Conservation (phyloP, 2,113 vertebrate genomes). For the Hydropotes inermis region DNA sequence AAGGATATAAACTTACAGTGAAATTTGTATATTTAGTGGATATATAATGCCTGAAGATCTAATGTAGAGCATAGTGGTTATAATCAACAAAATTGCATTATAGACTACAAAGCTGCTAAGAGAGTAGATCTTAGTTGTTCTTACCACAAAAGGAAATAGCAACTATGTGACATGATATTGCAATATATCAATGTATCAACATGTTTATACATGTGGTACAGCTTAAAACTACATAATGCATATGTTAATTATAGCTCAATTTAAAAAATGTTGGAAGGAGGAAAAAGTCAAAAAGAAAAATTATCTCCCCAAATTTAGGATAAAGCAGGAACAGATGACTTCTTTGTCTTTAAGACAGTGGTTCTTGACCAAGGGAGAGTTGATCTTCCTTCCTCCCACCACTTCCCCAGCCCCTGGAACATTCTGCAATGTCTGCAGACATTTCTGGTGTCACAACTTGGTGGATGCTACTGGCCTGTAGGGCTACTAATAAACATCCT, state of each 20-base stretch:
- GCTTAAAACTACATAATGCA: background rate
- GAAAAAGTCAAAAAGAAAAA: background rate
- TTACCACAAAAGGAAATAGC: background rate
- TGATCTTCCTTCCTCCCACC: background rate
- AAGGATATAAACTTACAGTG: background rate
- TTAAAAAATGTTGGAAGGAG: background rate
- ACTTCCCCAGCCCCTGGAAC: accelerated
- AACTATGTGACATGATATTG: background rate
- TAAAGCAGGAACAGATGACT: background rate
- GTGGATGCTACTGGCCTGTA: background rate
- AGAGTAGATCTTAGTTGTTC: background rate
- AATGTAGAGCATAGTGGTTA: background rate
- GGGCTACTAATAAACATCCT: background rate
- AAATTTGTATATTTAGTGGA: background rate
- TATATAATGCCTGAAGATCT: no score
- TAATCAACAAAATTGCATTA: background rate
- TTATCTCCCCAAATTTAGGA: background rate
- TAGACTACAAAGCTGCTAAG: background rate
- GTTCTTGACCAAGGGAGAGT: background rate
- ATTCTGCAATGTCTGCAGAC: background rate
- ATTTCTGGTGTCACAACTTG: background rate
- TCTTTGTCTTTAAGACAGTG: background rate
- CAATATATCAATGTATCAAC: background rate
- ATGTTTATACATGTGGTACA: background rate
- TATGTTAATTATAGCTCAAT: background rate